Evolutionary conservation across 23 tunicate species (phyloP), one percentile per base, ranked within the genome.

Genomic region (Halocynthia roretzi): DNA sequence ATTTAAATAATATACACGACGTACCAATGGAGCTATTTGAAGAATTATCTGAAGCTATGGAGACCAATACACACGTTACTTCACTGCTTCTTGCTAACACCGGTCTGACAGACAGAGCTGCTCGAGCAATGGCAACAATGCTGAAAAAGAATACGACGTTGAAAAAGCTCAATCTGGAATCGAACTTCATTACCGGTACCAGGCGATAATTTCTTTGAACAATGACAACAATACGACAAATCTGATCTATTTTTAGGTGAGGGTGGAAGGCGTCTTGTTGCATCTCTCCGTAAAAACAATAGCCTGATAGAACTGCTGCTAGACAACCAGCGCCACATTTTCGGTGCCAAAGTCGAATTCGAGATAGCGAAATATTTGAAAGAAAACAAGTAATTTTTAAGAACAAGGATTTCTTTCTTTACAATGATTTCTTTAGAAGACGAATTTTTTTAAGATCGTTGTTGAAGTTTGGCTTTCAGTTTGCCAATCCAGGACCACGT

Each of bases 281-380:
- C 84, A 5, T 85, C 87, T 8, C 61, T 86, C 52, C 82, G 84
- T 22, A 90, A 79, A 72, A 85, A 86, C 84, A 77, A 51, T 12
- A 48, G 86, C 62, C 72, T 94, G 69, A 72, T 63, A 15, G 99
- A 94, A 60, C 82, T 94, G 48, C 65, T 87, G 17, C 71, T 94
- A 50, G 95, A 94, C 81, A 94, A 94, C 71, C 99, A 94, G 69
- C 70, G 99, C 18, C 99, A 94, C 61, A 88, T 94, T n/a, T 94
- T 94, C 66, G 99, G 99, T 6, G 95, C 94, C 10, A 88, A 86
- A 53, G 99, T 88, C n/a, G 99, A 94, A 72, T 85, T 81, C 52
- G 99, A 94, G 68, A 91, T 94, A 71, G 85, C 80, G 18, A 94
- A 85, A 73, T 71, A 84, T 8, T 71, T 94, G 31, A 81, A 77